Evolutionary conservation across 2,888 invertebrate genomes (phyloP).

Genomic region (Caenorhabditis macrosperma): DNA sequence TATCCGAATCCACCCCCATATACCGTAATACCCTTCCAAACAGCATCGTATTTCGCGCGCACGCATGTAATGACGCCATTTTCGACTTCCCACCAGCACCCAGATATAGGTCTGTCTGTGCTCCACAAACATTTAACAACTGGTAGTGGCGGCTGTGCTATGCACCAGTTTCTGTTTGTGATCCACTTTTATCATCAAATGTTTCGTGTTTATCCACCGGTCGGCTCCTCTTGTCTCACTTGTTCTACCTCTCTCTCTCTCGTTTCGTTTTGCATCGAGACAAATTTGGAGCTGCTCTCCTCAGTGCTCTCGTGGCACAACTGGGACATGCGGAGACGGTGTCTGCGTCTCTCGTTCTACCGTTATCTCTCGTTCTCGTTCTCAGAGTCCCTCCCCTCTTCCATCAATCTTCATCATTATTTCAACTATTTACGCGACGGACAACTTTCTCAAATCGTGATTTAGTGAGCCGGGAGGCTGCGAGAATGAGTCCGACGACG

Average conservation of each 20-base stretch:
- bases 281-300: conserved; percentile 40
- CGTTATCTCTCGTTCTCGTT: not conserved
- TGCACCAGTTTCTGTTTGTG: conserved; percentile 18
- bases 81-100: not conserved
- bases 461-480: conserved; percentile 44
- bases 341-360: not conserved
- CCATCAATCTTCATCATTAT: conserved; percentile 64
- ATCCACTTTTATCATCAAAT: conserved; percentile 46
- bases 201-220: conserved; percentile 16
- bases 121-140: conserved; percentile 13
- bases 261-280: not conserved
- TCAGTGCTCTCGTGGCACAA: not conserved
- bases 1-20: not conserved
- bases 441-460: conserved; percentile 49
- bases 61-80: conserved; percentile 13
- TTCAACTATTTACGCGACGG: conserved; percentile 53
- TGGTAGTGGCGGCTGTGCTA: not conserved
- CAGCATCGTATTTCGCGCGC: conserved; percentile 14
- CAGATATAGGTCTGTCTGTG: not conserved
- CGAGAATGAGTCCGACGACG: conserved; percentile 21
- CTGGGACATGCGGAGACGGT: not conserved
- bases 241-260: conserved; percentile 16
- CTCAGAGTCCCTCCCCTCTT: not conserved
- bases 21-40: conserved; percentile 1
- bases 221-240: not conserved